A percentile compares a stretch with the other conserved stretches of the same genome.
phyloP scores from a whole-genome alignment of 2,113 vertebrate genomes.

The Spizaetus ornatus region DNA sequence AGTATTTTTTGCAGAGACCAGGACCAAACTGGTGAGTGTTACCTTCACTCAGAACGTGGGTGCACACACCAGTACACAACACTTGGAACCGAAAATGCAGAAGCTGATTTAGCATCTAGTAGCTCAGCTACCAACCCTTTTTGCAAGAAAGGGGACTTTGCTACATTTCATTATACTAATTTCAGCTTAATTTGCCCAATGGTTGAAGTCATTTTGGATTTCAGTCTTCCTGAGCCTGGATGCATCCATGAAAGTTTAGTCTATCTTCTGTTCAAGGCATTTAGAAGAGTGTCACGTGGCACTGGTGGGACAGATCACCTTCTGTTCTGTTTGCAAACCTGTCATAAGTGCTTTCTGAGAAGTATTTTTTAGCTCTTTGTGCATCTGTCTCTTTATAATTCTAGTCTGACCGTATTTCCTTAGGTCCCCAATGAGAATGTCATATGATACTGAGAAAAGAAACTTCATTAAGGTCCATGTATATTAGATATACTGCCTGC shows the following conservation, averaged over 20 bases:
- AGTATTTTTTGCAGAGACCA: neutral
- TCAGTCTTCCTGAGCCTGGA: neutral
- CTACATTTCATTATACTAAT: neutral
- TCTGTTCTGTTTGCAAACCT: neutral
- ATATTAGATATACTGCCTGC: neutral
- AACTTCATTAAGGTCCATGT: neutral
- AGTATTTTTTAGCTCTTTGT: neutral
- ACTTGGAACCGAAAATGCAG: neutral
- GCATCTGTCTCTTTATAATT: neutral
- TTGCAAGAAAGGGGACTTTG: neutral
- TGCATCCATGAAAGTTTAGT: neutral
- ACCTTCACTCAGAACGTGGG: rapidly evolving
- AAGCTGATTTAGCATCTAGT: neutral
- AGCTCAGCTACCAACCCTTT: neutral
- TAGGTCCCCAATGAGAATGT: neutral
- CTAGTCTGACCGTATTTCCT: neutral
- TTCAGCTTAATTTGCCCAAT: neutral
- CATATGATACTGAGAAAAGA: neutral
- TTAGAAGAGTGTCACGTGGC: neutral
- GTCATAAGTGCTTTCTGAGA: neutral
- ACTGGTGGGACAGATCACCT: neutral
- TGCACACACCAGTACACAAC: rapidly evolving
- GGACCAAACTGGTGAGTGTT: neutral
- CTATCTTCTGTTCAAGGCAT: neutral
- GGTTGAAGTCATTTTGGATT: neutral